phyloP scores from a whole-genome alignment of 2,888 invertebrate genomes.

The Andrena fulva region DNA sequence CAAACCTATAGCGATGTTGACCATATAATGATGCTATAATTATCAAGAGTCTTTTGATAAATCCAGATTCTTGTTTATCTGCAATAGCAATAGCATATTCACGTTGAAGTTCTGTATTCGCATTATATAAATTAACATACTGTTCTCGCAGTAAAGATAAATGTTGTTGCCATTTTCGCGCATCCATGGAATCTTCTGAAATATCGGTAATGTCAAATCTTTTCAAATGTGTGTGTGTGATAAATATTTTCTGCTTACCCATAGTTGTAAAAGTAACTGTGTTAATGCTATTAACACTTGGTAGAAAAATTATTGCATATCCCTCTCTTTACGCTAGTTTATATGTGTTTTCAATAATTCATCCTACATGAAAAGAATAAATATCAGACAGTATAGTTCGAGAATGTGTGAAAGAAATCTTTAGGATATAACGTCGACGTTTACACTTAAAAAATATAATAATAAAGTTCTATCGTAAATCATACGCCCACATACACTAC shows the following conservation, averaged over 20 bases:
- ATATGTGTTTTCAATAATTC: conserved; percentile 20
- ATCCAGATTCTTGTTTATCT: conserved; percentile 90
- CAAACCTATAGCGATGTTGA: conserved; percentile 89
- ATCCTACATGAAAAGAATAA: conserved; percentile 1
- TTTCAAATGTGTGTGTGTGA: background rate
- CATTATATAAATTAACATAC: conserved; percentile 94
- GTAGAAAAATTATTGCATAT: conserved; percentile 52
- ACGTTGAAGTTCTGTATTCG: conserved; percentile 92
- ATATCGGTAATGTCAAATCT: conserved; percentile 9
- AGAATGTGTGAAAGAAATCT: background rate
- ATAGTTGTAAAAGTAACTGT: conserved; percentile 37
- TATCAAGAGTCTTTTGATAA: conserved; percentile 93
- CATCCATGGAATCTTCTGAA: conserved; percentile 79
- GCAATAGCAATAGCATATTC: conserved; percentile 93
- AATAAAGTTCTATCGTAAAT: conserved; percentile 33
- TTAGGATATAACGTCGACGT: conserved; percentile 7
- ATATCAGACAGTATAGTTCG: background rate
- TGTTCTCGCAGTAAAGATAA: conserved; percentile 94
- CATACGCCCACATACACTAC: conserved; percentile 54
- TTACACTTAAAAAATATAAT: conserved; percentile 25
- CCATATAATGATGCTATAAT: conserved; percentile 94
- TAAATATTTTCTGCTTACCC: conserved; percentile 46
- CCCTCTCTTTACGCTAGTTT: conserved; percentile 28
- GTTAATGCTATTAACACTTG: background rate
- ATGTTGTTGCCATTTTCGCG: conserved; percentile 90